A percentile compares a stretch with the other conserved stretches of the same genome.
These are phyloP conservation scores for Protophormia terraenovae DNA, from an alignment of 2,888 invertebrate species.

Conservation along the genomic window DNA sequence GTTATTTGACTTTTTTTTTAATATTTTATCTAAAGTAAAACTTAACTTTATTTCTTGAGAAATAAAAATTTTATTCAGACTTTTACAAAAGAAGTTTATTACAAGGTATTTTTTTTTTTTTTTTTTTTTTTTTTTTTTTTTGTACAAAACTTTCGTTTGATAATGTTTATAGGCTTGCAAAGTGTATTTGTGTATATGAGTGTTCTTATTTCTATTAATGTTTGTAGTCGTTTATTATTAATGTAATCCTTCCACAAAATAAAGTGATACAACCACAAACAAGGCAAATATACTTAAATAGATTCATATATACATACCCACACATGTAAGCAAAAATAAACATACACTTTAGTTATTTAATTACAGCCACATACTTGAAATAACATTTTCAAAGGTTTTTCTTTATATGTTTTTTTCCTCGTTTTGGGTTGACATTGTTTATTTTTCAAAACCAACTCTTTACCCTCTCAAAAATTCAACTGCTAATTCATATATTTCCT, in stretches of 20 bases:
- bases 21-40: no score
- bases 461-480: not conserved
- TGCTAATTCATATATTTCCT: not conserved
- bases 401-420: not conserved
- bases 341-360: conserved; percentile 46
- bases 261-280: conserved; percentile 79
- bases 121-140: no score
- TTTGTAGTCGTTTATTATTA: conserved; percentile 70
- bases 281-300: conserved; percentile 77
- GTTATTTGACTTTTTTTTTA: no score
- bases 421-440: conserved; percentile 61
- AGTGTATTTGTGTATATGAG: not conserved
- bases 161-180: conserved; percentile 1
- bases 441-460: conserved; percentile 3
- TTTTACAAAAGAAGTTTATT: no score
- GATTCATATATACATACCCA: conserved; percentile 69
- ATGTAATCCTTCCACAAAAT: conserved; percentile 79
- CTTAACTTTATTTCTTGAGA: no score
- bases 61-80: no score
- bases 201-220: not conserved
- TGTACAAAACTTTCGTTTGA: no score
- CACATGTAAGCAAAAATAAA: conserved; percentile 42
- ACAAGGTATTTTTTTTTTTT: no score
- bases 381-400: conserved; percentile 69
- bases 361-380: conserved; percentile 64